Base-by-base conservation (phyloP, 2,113 vertebrate species). In the Symphodus melops region DNA sequence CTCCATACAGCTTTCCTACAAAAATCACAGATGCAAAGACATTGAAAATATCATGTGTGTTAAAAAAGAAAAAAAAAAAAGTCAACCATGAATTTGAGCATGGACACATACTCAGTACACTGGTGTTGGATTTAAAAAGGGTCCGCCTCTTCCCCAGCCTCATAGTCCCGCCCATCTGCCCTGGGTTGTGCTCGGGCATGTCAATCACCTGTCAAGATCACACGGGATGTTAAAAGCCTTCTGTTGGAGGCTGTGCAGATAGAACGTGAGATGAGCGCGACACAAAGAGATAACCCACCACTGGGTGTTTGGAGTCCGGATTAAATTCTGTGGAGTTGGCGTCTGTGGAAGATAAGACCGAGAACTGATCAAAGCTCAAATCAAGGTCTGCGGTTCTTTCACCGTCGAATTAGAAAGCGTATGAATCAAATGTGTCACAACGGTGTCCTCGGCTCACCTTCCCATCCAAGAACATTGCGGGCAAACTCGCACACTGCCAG, bases 251-350 rank as follows among this genome's bases (percentile, higher is more conserved):
- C 60, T n/a, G 19, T 20, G 59, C 61, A 71, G 60, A 59, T 23
- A 16, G 8, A 19, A 37, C 28, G 58, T 13, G 41, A 69, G 56
- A 17, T 48, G 57, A 49, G 59, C 48, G 39, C 0, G 9, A 10
- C 46, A 55, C 37, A 51, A 55, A 49, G 58, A 57, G 20, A 69
- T 25, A 60, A 78, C 97, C 86, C 90, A 99, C 98, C 94, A 99
- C 97, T 0, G 97, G 96, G 90, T 99, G 93, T 78, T 90, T 92
- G 63, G 96, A 95, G 79, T 96, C 94, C 5, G 97, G 96, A 84
- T 97, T 94, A 94, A 99, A 99, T 89, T 99, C 98, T 52, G 97
- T 99, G 0, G 97, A 99, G 93, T 97, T 99, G 1, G 97, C 97
- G 93, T 97, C 97, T 89, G 79, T 49, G 79, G 84, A 53, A 62